Evolutionary conservation across 2,113 vertebrate genomes (phyloP).

Genomic region (Cyrtonyx montezumae): DNA sequence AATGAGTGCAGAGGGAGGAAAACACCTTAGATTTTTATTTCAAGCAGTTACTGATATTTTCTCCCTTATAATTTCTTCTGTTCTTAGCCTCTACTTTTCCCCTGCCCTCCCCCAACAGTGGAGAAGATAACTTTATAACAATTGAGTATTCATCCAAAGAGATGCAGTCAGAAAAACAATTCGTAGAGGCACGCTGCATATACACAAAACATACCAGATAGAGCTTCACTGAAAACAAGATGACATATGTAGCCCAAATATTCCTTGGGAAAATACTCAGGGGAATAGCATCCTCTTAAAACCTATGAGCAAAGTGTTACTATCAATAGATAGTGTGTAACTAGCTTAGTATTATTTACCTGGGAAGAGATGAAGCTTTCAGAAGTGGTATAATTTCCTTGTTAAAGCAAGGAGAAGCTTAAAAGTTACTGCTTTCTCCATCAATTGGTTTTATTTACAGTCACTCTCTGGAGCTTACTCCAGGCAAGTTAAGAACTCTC

Average conservation of each 20-base stretch:
- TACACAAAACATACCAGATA: neutral
- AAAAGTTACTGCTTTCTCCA: neutral
- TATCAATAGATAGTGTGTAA: neutral
- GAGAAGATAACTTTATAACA: neutral
- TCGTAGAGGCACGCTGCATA: neutral
- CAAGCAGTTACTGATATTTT: neutral
- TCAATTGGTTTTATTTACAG: neutral
- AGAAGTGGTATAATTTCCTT: neutral
- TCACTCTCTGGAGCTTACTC: neutral
- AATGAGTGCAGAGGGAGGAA: neutral
- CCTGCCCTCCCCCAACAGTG: neutral
- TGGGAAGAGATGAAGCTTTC: neutral
- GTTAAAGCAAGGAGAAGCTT: neutral
- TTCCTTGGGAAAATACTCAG: neutral
- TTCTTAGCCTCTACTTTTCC: neutral
- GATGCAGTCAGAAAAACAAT: neutral
- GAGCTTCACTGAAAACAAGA: neutral
- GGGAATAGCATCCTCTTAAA: neutral
- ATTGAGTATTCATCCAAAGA: neutral
- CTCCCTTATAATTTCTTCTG: neutral
- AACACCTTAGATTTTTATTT: neutral
- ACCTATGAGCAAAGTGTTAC: neutral
- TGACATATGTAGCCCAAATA: neutral
- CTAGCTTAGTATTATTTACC: neutral
- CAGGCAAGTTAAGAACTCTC: neutral